Evolutionary conservation across 1,140 invertebrate genomes (phyloP), one percentile per base, ranked within the genome.

Genomic region (Melipona quadrifasciata): DNA sequence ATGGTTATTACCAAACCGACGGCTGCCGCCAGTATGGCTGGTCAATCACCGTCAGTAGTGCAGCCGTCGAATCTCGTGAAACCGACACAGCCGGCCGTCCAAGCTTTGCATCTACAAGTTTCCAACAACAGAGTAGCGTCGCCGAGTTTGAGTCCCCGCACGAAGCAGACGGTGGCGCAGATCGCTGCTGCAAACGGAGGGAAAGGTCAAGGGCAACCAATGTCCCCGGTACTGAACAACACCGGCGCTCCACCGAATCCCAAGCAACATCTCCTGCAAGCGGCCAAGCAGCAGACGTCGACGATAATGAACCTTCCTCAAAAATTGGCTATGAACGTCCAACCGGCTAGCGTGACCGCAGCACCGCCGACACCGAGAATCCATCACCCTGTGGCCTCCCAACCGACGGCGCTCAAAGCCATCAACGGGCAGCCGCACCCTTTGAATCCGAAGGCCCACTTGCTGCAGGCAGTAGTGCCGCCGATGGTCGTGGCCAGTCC

Each of bases 401-500:
- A 93, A 78, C 90, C 95, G 4, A 84, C 87, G 2, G 78, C 92
- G 57, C 64, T 93, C 0, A 95, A 95, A 39, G 91, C 86, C 17
- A 93, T 95, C 11, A 95, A 93, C 77, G 92, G 93, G 12, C 93
- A 94, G 81, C 87, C 91, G 0, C 94, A 95, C 87, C 93, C 94
- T 3, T 71, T 95, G 12, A 95, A 93, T 90, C 95, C 95, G 0
- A 95, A 95, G 70, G 90, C 94, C 27, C 95, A 95, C 80, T 77
- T 95, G 10, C 76, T 95, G 11, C 94, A 95, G 82, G 94, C 94
- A 12, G 94, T 95, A 0, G 93, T 91, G 24, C 91, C 94, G 11
- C 88, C 93, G 14, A 95, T 96, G 24, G 88, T 96, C 34, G 95
- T 96, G 14, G 95, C 95, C 14, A 96, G 95, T 91, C 95, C 96